phyloP scores from a whole-genome alignment of 1,140 invertebrate species.

The Liolophura sinensis region DNA sequence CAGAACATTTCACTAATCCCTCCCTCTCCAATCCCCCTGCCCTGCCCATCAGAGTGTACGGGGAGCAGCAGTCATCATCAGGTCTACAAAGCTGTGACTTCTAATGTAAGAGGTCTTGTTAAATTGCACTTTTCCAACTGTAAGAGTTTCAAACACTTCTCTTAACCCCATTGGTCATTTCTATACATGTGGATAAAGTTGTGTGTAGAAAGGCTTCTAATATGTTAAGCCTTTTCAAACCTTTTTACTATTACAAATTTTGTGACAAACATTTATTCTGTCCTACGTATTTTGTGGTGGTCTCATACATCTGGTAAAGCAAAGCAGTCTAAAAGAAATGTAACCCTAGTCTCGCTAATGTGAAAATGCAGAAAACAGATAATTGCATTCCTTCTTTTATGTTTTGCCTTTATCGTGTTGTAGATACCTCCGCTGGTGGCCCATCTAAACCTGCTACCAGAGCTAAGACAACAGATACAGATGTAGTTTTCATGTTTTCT shows the following conservation, averaged over 20 bases:
- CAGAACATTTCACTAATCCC: constrained; percentile 37
- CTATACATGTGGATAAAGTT: too few relatives aligned
- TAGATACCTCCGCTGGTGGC: constrained; percentile 6
- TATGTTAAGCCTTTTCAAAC: too few relatives aligned
- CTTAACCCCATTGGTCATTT: too few relatives aligned
- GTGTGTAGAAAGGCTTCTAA: too few relatives aligned
- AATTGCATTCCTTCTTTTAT: background rate
- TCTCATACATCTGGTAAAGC: too few relatives aligned
- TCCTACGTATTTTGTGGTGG: too few relatives aligned
- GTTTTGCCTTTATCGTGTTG: background rate
- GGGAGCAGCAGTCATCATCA: background rate
- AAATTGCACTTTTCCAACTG: too few relatives aligned
- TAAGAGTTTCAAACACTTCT: too few relatives aligned
- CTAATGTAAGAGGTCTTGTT: background rate
- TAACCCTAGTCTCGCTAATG: too few relatives aligned
- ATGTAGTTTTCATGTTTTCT: constrained; percentile 21
- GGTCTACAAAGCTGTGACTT: constrained; percentile 3
- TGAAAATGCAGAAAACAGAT: background rate
- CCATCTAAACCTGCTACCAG: constrained; percentile 7
- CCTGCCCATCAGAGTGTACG: constrained; percentile 8
- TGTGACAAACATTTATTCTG: too few relatives aligned
- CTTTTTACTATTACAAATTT: too few relatives aligned
- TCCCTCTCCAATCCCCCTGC: constrained; percentile 39
- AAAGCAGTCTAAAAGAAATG: too few relatives aligned
- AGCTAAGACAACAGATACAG: background rate